A percentile compares a stretch with the other conserved stretches of the same genome.
These are phyloP conservation scores for Centropus unirufus DNA, from an alignment of 2,113 vertebrate genomes.

Conservation along the genomic window DNA sequence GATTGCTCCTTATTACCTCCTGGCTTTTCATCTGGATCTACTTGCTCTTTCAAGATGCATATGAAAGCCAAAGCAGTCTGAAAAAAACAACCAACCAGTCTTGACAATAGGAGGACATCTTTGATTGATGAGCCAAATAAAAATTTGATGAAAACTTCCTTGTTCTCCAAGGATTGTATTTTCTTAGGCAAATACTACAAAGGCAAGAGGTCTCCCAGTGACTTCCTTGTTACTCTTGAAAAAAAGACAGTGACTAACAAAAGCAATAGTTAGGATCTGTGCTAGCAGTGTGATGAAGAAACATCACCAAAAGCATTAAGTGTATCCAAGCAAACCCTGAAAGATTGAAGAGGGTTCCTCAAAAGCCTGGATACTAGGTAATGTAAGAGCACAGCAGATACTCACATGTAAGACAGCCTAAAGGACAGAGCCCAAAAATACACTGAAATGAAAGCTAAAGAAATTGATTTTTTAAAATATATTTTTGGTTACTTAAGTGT, in stretches of 20 bases:
- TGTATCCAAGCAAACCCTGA: neutral
- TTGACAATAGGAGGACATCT: neutral
- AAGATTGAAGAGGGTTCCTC: neutral
- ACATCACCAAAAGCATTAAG: neutral
- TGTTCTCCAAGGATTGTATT: neutral
- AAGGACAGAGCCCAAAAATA: constrained; percentile 15
- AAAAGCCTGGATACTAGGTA: neutral
- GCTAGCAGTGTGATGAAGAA: neutral
- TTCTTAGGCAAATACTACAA: neutral
- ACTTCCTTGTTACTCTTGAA: neutral
- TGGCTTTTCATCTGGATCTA: neutral
- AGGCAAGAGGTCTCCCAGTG: neutral
- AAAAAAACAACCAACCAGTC: neutral
- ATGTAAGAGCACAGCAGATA: neutral
- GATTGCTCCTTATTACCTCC: neutral
- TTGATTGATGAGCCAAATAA: neutral
- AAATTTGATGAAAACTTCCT: neutral
- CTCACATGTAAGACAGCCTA: neutral
- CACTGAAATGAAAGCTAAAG: neutral
- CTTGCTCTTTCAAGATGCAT: neutral
- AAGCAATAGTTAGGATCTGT: neutral
- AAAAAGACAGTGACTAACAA: neutral
- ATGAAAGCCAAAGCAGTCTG: neutral
- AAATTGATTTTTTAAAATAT: neutral
- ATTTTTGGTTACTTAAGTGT: neutral